A percentile compares a stretch with the other conserved stretches of the same genome.
Evolutionary conservation across 2,113 vertebrate genomes (phyloP).

Genomic region (Sceloporus tristichus): DNA sequence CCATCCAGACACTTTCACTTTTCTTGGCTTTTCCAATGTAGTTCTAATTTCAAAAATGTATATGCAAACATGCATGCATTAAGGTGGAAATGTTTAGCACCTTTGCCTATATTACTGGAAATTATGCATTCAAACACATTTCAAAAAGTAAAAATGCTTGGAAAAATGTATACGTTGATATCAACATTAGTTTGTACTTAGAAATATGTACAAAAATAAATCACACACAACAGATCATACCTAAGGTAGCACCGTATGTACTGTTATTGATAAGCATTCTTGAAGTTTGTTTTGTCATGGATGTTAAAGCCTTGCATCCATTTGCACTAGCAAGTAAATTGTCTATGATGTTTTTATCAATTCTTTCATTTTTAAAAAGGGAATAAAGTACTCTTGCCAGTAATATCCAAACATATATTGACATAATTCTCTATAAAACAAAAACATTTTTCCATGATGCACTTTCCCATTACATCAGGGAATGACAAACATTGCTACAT

Average conservation of each 20-base stretch:
- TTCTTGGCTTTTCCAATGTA: too few species aligned
- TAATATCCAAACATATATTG: background rate
- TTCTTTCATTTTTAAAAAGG: background rate
- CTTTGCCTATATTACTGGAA: too few species aligned
- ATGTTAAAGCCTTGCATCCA: background rate
- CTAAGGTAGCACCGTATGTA: background rate
- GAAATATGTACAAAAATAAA: too few species aligned
- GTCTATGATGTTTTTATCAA: background rate
- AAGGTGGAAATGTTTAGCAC: too few species aligned
- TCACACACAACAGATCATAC: background rate
- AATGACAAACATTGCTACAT: background rate
- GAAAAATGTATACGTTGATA: too few species aligned
- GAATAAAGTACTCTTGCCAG: background rate
- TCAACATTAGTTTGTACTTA: too few species aligned
- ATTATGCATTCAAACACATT: too few species aligned
- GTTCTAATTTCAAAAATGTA: too few species aligned
- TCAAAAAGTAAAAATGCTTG: too few species aligned
- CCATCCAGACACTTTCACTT: too few species aligned
- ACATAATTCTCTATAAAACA: constrained; percentile 13
- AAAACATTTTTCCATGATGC: background rate
- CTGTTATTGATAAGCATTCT: background rate
- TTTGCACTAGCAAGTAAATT: background rate
- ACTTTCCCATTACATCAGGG: background rate
- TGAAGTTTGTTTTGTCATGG: background rate
- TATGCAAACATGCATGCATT: too few species aligned